Conservation (phyloP, 30 jellyfish, hydroid and myxozoan species). For the Chironex yamaguchii region DNA sequence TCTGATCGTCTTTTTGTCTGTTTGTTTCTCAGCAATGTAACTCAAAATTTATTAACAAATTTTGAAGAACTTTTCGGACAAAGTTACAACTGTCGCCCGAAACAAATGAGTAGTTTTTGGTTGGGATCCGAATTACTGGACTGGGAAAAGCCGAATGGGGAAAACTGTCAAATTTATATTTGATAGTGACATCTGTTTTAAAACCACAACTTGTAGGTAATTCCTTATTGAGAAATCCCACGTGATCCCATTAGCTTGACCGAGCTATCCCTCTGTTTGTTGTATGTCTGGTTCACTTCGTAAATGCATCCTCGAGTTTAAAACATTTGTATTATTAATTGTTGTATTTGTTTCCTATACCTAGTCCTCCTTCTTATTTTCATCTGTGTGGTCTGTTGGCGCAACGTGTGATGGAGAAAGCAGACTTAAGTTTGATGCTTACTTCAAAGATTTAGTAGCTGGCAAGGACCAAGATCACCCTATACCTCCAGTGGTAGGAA, state of each 20-base stretch:
- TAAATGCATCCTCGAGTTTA: too few species aligned
- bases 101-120: too few species aligned
- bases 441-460: constrained; percentile 77
- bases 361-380: constrained; percentile 90
- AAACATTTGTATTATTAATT: background rate
- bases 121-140: too few species aligned
- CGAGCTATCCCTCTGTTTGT: background rate
- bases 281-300: background rate
- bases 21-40: too few species aligned
- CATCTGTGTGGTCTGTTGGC: constrained; percentile 94
- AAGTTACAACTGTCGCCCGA: too few species aligned
- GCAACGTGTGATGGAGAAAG: constrained; percentile 95
- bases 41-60: too few species aligned
- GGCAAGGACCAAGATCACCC: constrained; percentile 93
- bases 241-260: background rate
- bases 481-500: constrained; percentile 85
- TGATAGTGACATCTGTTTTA: too few species aligned
- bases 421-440: constrained; percentile 77
- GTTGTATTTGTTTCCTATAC: background rate
- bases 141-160: too few species aligned
- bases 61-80: too few species aligned
- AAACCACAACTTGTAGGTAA: too few species aligned
- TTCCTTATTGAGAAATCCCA: background rate
- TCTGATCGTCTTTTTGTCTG: too few species aligned
- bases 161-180: too few species aligned